Base-by-base conservation (phyloP, 2,888 invertebrate genomes). In the Agrochola circellaris region DNA sequence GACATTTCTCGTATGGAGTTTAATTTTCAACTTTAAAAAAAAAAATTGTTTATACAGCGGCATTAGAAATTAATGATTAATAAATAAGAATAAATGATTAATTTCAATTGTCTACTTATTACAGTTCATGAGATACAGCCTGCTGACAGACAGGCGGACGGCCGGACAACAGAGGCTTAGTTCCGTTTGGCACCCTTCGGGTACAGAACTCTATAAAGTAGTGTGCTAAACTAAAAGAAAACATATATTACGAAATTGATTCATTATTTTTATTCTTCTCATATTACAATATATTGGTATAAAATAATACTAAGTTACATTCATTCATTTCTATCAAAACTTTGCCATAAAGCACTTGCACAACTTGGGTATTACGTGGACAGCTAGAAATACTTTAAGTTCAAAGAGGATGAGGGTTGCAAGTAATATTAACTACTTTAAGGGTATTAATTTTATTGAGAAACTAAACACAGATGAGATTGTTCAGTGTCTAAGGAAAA, bases 301-400 rank as follows among this genome's bases (percentile, higher is more conserved):
- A 88, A 84, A 88, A 87, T 88, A 88, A 86, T 89, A 89, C 88
- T 87, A 81, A 82, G 80, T 88, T 75, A 84, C 88, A 89, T 80
- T 86, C 80, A 87, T 86, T 79, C 74, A 84, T 81, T 80, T 69
- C 58, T 73, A 86, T 75, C 71, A 80, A 74, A 61, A 75, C 68
- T 68, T 79, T 77, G 75, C 75, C 26, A 65, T 75, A 60, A 38
- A 73, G 72, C 54, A 72, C 61, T 79, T 73, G 17, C 38, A 66
- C 42, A 54, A 26, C n/a, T 54, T 45, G 17, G 38, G 48, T 70
- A 69, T 68, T 74, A 70, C 2, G 0, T 54, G 51, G 70, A 66
- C 30, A 77, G 58, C 60, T 73, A 64, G 34, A 73, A 86, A 86
- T 72, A 60, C 61, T 86, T 42, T 42, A 68, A 72, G 51, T 60